These are phyloP conservation scores for Temnothorax longispinosus DNA, from an alignment of 1,140 invertebrate genomes.

Conservation along the genomic window DNA sequence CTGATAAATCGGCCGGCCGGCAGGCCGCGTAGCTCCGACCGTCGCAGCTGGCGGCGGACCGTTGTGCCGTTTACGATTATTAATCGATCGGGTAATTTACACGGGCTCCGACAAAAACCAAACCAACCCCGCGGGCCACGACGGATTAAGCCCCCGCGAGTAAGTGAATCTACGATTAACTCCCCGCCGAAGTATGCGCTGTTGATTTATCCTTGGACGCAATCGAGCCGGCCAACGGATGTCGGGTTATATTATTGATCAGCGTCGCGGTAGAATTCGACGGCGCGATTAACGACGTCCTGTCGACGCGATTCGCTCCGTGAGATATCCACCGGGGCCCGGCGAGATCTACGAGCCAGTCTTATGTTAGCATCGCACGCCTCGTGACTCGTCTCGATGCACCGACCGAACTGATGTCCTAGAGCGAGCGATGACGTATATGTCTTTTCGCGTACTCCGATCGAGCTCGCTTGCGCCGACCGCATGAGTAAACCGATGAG, in stretches of 20 bases:
- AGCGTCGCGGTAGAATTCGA: conserved; percentile 49
- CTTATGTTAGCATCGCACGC: neutral
- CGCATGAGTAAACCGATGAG: neutral
- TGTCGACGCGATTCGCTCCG: conserved; percentile 13
- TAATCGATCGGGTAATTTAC: conserved; percentile 60
- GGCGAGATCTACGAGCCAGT: conserved; percentile 28
- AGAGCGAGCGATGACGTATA: neutral
- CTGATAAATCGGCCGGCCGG: conserved; percentile 49
- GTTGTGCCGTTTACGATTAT: conserved; percentile 45
- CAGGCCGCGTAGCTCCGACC: conserved; percentile 20
- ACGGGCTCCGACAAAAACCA: conserved; percentile 44
- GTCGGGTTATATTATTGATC: conserved; percentile 60
- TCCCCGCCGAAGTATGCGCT: conserved; percentile 16
- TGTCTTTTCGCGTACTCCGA: neutral
- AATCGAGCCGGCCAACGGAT: neutral
- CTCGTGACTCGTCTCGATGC: neutral
- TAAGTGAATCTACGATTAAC: conserved; percentile 41
- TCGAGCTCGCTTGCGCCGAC: neutral
- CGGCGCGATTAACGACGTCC: conserved; percentile 56
- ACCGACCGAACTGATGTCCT: neutral
- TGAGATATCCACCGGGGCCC: neutral
- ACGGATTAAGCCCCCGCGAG: conserved; percentile 19
- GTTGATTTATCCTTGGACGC: conserved; percentile 52
- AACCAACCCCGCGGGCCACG: conserved; percentile 25
- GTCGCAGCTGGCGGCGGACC: conserved; percentile 33